Percentiles rank a stretch among this genome's conserved stretches.
Conservation (phyloP, 2,797 vertebrate species). For the Pitangus sulphuratus region DNA sequence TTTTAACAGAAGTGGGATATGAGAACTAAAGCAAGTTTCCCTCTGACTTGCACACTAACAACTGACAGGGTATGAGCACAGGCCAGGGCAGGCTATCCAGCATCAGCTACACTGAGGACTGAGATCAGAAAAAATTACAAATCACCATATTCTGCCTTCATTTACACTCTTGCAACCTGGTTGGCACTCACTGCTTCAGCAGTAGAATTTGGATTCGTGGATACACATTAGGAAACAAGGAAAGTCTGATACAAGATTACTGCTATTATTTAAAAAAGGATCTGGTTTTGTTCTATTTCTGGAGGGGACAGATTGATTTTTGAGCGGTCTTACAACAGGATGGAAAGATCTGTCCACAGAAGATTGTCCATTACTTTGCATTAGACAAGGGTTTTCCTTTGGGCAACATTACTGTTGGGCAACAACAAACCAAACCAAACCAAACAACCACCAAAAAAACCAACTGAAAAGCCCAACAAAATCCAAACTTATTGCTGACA, state of each 20-base stretch:
- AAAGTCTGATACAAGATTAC: not conserved
- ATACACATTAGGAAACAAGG: not conserved
- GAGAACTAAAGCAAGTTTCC: not conserved
- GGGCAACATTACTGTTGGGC: not conserved
- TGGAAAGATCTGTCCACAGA: not conserved
- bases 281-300: not conserved
- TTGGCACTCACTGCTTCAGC: not conserved
- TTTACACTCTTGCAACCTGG: not conserved
- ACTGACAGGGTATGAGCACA: not conserved
- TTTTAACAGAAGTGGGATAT: not conserved
- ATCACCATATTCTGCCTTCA: not conserved
- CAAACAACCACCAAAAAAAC: accelerated
- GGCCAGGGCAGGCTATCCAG: not conserved
- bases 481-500: not conserved
- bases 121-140: not conserved
- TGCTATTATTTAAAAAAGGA: not conserved
- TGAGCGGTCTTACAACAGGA: not conserved
- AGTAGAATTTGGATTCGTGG: not conserved
- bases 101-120: not conserved
- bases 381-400: not conserved
- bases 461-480: not conserved
- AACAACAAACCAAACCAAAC: not conserved
- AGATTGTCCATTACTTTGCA: not conserved
- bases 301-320: not conserved
- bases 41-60: not conserved